Evolutionary conservation across 2,113 vertebrate species (phyloP), one percentile per base, ranked within the genome.

Genomic region (Platysternon megacephalum): DNA sequence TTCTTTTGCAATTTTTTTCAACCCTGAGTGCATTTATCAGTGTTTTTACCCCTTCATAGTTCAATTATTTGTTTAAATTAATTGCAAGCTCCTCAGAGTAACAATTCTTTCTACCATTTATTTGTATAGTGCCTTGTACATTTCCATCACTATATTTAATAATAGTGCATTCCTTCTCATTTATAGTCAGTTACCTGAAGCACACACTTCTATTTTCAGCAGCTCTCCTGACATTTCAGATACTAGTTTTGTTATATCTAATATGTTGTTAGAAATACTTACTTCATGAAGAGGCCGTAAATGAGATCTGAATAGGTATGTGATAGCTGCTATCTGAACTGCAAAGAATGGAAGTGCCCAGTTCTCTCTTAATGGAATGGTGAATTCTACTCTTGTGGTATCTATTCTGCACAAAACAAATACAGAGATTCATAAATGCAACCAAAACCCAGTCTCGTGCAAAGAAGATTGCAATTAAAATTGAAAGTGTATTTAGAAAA

Each of bases 341-440:
- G 99, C 99, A 80, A 99, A 98, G 98, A 99, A 99, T 0, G 99
- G 99, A 84, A 99, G 93, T 5, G 99, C 99, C 99, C 99, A 99
- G 96, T 99, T 99, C 98, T 99, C 99, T 97, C 99, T 98, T 86
- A 99, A 98, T 14, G 99, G 99, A 97, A 99, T 99, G 96, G 99
- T 99, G 97, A 99, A 99, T 97, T 99, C 99, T 52, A 99, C 99
- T 83, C 99, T 98, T 58, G 99, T 99, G 14, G 99, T 99, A 93
- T 99, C 99, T 76, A 99, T 95, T 98, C 99, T 99, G 98, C 85
- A 97, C 82, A 97, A 93, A 84, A 87, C 82, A 96, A 95, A 95
- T 3, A 35, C 26, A 92, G 56, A 96, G 28, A 88, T 89, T 11
- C 46, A 87, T 51, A 84, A 49, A 86, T 87, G 48, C 84, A 91